phyloP scores from a whole-genome alignment of 2,113 vertebrate genomes.

The Monopterus albus region DNA sequence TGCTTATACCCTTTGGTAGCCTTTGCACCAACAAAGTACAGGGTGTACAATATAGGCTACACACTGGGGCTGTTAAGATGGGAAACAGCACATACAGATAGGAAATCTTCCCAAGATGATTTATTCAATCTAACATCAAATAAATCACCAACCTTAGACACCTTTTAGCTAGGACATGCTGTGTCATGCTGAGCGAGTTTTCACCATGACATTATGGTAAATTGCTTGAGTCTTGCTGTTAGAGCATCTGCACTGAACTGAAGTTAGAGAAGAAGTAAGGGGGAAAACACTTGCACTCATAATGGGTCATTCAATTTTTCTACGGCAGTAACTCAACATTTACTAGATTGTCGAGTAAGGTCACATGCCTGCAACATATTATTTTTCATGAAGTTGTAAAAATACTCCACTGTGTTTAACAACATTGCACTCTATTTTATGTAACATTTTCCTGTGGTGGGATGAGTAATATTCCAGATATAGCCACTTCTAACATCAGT shows the following conservation, averaged over 20 bases:
- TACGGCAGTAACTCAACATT: slow-evolving; percentile 13
- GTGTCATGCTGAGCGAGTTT: slow-evolving; percentile 34
- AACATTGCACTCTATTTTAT: slow-evolving; percentile 39
- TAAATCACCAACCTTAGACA: slow-evolving; percentile 2
- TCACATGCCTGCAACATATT: slow-evolving; percentile 1
- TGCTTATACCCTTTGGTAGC: background rate
- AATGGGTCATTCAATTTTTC: too few species aligned
- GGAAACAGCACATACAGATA: background rate
- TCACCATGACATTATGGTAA: slow-evolving; percentile 37
- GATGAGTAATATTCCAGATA: background rate
- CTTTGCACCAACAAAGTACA: too few species aligned
- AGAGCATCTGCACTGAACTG: too few species aligned
- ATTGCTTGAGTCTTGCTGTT: slow-evolving; percentile 19
- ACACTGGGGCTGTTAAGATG: too few species aligned
- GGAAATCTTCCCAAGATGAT: too few species aligned
- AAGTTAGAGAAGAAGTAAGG: too few species aligned
- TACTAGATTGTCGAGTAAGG: background rate
- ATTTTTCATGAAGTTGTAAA: slow-evolving; percentile 37
- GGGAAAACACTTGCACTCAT: too few species aligned
- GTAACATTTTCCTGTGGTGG: slow-evolving; percentile 12
- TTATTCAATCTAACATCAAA: too few species aligned
- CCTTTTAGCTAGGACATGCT: slow-evolving; percentile 3
- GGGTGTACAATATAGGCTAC: too few species aligned
- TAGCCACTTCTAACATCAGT: background rate
- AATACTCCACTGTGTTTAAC: slow-evolving; percentile 44